phyloP scores from a whole-genome alignment of 2,888 invertebrate species.

The Synergus umbraculus region DNA sequence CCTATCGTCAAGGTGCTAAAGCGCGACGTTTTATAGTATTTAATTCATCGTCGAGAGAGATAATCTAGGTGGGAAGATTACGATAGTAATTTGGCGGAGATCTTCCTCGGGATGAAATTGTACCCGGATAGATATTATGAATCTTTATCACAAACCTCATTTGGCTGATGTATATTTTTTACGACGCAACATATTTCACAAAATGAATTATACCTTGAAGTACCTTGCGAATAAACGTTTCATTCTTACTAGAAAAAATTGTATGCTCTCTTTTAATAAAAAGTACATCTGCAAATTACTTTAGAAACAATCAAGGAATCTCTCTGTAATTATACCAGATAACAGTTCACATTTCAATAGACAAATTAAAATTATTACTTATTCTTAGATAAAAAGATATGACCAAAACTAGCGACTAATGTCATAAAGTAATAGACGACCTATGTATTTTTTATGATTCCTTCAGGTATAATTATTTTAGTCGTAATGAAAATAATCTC shows the following conservation, averaged over 20 bases:
- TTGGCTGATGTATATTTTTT: conserved; percentile 51
- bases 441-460: too few species aligned
- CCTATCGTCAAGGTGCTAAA: conserved; percentile 35
- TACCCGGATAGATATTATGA: conserved; percentile 53
- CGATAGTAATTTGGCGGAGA: conserved; percentile 49
- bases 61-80: conserved; percentile 50
- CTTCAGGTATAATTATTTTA: too few species aligned
- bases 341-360: background rate
- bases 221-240: conserved; percentile 1
- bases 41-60: conserved; percentile 50
- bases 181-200: conserved; percentile 20
- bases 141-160: conserved; percentile 56
- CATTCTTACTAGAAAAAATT: background rate
- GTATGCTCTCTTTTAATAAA: background rate
- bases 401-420: too few species aligned
- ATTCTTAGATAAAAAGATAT: too few species aligned
- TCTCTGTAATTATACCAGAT: background rate
- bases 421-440: too few species aligned
- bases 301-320: background rate
- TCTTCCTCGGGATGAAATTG: conserved; percentile 29
- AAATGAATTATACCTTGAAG: conserved; percentile 28
- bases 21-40: conserved; percentile 51
- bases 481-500: background rate
- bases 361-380: background rate
- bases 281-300: background rate